Percentiles rank a stretch among this genome's conserved stretches.
These are phyloP conservation scores for Dryococelus australis DNA, from an alignment of 2,888 invertebrate species.

Conservation along the genomic window DNA sequence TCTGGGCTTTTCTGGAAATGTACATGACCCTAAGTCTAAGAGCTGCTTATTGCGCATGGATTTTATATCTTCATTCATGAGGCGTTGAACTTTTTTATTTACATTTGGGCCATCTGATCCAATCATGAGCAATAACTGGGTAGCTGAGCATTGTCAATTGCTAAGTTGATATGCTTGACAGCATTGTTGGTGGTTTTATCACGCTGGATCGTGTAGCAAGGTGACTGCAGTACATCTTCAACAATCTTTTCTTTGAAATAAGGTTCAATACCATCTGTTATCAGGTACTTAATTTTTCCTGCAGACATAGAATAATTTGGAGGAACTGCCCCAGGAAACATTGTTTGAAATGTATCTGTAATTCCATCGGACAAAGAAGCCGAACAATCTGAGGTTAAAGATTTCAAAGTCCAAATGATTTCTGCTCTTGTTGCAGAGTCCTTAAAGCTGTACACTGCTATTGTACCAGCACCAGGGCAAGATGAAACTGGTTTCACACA, in stretches of 20 bases:
- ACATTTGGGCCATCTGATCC: slow-evolving; percentile 18
- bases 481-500: too few relatives aligned
- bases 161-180: not conserved
- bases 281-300: too few relatives aligned
- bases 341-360: not conserved
- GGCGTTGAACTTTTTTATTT: too few relatives aligned
- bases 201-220: not conserved
- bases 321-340: slow-evolving; percentile 20
- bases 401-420: not conserved
- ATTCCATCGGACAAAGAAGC: not conserved
- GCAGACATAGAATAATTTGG: not conserved
- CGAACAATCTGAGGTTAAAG: not conserved
- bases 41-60: too few relatives aligned
- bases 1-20: too few relatives aligned
- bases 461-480: too few relatives aligned
- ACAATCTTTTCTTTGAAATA: too few relatives aligned
- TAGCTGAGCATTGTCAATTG: not conserved
- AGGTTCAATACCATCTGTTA: too few relatives aligned
- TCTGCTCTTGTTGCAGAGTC: not conserved
- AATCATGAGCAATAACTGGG: slow-evolving; percentile 23
- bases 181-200: slow-evolving; percentile 3
- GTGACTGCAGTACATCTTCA: not conserved
- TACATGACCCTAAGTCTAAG: not conserved
- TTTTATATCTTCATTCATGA: too few relatives aligned
- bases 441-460: not conserved